These are phyloP conservation scores for Ptychobarbus kaznakovi DNA, from an alignment of 2,797 vertebrate genomes.

Conservation along the genomic window DNA sequence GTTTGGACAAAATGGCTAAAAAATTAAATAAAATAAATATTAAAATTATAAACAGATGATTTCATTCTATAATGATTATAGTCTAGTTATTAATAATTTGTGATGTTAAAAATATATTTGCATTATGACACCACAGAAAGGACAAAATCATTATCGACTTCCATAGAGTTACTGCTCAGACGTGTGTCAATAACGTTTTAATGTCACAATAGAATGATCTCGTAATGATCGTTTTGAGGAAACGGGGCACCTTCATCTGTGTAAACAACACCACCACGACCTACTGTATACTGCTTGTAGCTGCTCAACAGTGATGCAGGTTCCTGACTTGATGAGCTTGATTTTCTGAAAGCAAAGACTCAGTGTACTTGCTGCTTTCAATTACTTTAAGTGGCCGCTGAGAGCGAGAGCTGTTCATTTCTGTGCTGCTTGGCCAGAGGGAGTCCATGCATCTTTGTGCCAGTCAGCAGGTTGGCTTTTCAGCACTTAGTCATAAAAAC, in stretches of 20 bases:
- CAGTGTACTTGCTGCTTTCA: slow-evolving; percentile 66
- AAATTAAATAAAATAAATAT: neutral
- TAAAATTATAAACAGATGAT: neutral
- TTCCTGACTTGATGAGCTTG: slow-evolving; percentile 20
- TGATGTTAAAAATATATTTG: neutral
- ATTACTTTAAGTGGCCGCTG: slow-evolving; percentile 74
- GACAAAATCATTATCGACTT: slow-evolving; percentile 29
- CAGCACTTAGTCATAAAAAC: neutral
- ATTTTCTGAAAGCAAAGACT: slow-evolving; percentile 35
- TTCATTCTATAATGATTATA: neutral
- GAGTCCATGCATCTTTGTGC: slow-evolving; percentile 79
- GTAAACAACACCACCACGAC: slow-evolving; percentile 15
- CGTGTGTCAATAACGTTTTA: slow-evolving; percentile 24
- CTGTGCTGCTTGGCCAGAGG: slow-evolving; percentile 60
- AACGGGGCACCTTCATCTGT: slow-evolving; percentile 35
- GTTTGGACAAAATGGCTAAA: neutral
- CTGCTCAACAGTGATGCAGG: neutral
- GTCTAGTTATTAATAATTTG: neutral
- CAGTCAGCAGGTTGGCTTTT: slow-evolving; percentile 75
- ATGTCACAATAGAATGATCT: slow-evolving; percentile 18
- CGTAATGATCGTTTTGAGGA: slow-evolving; percentile 17
- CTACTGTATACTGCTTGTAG: neutral
- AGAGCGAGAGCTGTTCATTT: slow-evolving; percentile 72
- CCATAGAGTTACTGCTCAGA: neutral
- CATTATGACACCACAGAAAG: neutral